Evolutionary conservation across 1,140 invertebrate species (phyloP), one percentile per base, ranked within the genome.

Genomic region (Drosophila pseudoananassae): DNA sequence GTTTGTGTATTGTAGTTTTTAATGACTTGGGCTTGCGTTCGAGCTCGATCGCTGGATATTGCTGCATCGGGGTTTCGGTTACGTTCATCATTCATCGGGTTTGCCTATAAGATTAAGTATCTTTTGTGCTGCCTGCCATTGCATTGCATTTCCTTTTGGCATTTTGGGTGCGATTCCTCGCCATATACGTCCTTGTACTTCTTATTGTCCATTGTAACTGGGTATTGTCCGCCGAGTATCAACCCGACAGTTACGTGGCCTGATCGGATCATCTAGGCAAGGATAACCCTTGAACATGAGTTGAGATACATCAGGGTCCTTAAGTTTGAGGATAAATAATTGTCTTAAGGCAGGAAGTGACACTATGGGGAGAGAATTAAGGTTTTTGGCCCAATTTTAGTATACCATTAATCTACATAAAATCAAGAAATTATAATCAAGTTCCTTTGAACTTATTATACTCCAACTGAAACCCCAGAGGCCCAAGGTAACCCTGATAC

Each of bases 1-100:
- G 83, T 88, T 87, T 87, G 83, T 83, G 83, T 83, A 83, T 88
- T 88, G 83, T 88, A 69, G 76, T 87, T 87, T 88, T 87, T 88
- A 87, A 87, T 87, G 82, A 87, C 78, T 88, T 88, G 82, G 82
- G 83, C 82, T 88, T 87, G 82, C 82, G 82, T 82, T 87, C 83
- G 55, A 87, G 57, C 57, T 52, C 49, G 63, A 60, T 66, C 60
- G 75, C 20, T 46, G 43, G 43, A 46, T 46, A 20, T 46, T 70
- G 72, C 50, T 55, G 78, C 58, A 68, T 75, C 77, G 69, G 73
- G 78, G 72, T 76, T 88, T 87, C 57, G 75, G 61, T 59, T 87
- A 69, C 65, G 66, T 87, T 87, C 82, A 82, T 85, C 82, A 85
- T 85, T 85, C 82, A 87, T 78, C 82, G 74, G 83, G 74, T 82